A percentile compares a stretch with the other conserved stretches of the same genome.
These are phyloP conservation scores for Drosophila yooni DNA, from an alignment of 2,888 invertebrate species.

Conservation along the genomic window DNA sequence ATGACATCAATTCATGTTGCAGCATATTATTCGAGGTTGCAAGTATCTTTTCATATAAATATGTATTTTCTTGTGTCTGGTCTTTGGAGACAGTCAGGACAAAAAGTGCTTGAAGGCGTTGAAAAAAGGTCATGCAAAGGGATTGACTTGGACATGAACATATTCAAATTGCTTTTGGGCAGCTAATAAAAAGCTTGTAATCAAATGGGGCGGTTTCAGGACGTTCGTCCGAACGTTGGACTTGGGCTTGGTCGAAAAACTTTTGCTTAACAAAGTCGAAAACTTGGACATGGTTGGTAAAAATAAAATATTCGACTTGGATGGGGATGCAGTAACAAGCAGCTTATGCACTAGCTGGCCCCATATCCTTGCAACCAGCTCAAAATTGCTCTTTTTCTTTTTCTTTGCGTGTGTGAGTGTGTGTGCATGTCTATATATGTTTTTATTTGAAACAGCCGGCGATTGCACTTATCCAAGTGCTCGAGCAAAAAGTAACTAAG, in stretches of 20 bases:
- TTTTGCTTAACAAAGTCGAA: conserved; percentile 64
- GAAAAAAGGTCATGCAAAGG: conserved; percentile 52
- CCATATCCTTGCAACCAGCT: conserved; percentile 48
- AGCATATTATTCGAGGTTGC: conserved; percentile 44
- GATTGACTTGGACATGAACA: conserved; percentile 69
- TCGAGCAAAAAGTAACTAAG: conserved; percentile 72
- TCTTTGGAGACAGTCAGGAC: conserved; percentile 20
- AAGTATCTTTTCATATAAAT: conserved; percentile 24
- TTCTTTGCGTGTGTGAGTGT: conserved; percentile 1
- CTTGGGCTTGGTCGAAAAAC: conserved; percentile 37
- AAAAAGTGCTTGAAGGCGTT: conserved; percentile 53
- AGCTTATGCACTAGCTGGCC: conserved; percentile 50
- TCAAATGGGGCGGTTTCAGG: conserved; percentile 52
- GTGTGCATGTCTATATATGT: conserved; percentile 13
- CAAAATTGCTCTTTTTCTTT: conserved; percentile 25
- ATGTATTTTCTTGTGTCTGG: conserved; percentile 13
- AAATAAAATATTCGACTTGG: conserved; percentile 67
- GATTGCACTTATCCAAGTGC: conserved; percentile 65
- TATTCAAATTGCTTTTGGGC: conserved; percentile 76
- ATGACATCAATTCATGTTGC: conserved; percentile 63
- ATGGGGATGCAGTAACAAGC: conserved; percentile 66
- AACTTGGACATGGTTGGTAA: conserved; percentile 66
- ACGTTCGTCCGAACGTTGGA: conserved; percentile 5
- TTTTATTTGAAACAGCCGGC: conserved; percentile 18
- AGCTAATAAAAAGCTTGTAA: conserved; percentile 76